Base-by-base conservation (phyloP, 2,797 vertebrate genomes). In the Thaleichthys pacificus region DNA sequence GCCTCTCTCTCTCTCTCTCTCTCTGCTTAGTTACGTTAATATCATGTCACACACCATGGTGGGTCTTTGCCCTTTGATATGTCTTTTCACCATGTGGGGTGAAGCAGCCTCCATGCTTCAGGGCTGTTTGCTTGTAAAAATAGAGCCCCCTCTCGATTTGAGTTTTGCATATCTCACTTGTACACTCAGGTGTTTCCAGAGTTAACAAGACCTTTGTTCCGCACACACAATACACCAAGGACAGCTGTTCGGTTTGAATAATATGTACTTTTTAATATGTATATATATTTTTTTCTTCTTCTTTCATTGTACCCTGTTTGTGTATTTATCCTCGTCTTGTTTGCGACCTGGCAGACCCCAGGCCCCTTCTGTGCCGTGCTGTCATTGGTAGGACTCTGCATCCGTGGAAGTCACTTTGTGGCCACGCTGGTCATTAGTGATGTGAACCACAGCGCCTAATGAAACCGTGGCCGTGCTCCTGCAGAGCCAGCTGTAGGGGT, bases 381-480 rank as follows among this genome's bases (percentile, higher is more conserved):
- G 24, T 26, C 35, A 47, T 49, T 66, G 64, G 64, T 11, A 9
- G 54, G 38, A 26, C 2, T 56, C 58, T 9, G 26, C 71, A 58
- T 72, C 68, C 69, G 42, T 69, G 49, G 75, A 73, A 73, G 77
- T 82, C 78, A 65, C 75, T 80, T 15, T 54, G 51, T 3, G 68
- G 19, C 68, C 73, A 75, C 73, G 77, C 71, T 75, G 73, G 70
- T 85, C 84, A 87, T 89, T 87, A 87, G 84, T 73, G 69, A 64
- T 83, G 21, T 73, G 71, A 73, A 65, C 67, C 57, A 68, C 68
- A 81, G 81, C 81, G 86, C 76, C 72, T 69, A 82, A 82, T 85
- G 82, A 86, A 84, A 70, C 71, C 57, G 30, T 83, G 80, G 79
- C 86, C 86, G 86, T 80, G 81, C 79, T 79, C 80, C 70, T 68